Conservation (phyloP, 2,113 vertebrate genomes). For the Salvelinus sp. region DNA sequence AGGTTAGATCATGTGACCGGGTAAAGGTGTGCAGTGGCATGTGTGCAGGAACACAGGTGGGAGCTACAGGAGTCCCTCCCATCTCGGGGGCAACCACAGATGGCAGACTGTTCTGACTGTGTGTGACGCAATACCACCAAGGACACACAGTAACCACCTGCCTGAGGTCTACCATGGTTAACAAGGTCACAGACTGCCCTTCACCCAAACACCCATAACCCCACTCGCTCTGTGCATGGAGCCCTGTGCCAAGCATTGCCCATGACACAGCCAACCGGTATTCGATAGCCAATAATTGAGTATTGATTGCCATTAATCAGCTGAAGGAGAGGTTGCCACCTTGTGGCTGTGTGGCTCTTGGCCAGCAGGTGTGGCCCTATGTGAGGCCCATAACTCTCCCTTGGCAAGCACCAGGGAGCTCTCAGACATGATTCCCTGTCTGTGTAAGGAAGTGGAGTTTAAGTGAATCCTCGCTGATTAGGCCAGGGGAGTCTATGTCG, state of each 20-base stretch:
- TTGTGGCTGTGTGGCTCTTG: conserved; percentile 6
- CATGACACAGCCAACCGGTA: conserved; percentile 22
- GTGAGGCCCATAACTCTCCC: conserved; percentile 8
- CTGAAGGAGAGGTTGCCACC: conserved; percentile 14
- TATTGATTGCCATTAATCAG: conserved; percentile 33
- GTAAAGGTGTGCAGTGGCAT: background rate
- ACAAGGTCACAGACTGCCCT: conserved; percentile 1
- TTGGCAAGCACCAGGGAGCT: conserved; percentile 1
- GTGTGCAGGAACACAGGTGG: background rate
- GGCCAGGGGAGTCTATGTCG: conserved; percentile 22
- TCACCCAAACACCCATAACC: conserved; percentile 11
- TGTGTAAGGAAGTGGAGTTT: conserved; percentile 35
- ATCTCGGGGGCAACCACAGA: conserved; percentile 40
- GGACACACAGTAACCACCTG: conserved; percentile 1
- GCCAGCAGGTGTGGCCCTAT: background rate
- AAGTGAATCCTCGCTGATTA: conserved; percentile 11
- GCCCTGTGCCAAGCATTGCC: conserved; percentile 13
- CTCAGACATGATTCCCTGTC: conserved; percentile 50
- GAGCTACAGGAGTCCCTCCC: conserved; percentile 22
- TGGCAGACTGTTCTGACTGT: conserved; percentile 37
- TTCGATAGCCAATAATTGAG: conserved; percentile 41
- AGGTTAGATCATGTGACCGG: background rate
- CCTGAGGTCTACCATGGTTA: conserved; percentile 28
- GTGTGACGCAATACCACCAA: conserved; percentile 4
- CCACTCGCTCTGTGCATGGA: background rate